Percentiles rank a stretch among this genome's conserved stretches.
phyloP scores from a whole-genome alignment of 2,888 invertebrate species.

The Syrphus vitripennis region DNA sequence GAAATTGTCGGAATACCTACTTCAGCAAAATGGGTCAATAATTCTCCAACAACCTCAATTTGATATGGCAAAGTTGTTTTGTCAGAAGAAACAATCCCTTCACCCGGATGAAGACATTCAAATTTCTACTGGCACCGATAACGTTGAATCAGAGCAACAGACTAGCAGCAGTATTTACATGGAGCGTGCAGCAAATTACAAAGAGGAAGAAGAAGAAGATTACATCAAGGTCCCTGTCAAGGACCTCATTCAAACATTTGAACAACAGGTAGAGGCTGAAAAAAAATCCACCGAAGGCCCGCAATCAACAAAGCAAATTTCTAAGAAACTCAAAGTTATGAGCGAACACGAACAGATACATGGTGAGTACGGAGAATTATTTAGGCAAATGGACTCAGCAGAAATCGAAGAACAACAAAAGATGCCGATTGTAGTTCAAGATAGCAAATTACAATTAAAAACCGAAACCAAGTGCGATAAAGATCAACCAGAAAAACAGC shows the following conservation, averaged over 20 bases:
- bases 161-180: background rate
- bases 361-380: background rate
- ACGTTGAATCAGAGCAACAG: background rate
- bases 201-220: constrained; percentile 67
- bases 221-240: constrained; percentile 81
- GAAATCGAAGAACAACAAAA: background rate
- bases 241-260: constrained; percentile 84
- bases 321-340: constrained; percentile 14
- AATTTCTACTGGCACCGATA: background rate
- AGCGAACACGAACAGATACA: background rate
- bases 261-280: constrained; percentile 82
- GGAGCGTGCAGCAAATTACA: background rate
- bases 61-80: background rate
- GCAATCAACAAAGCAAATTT: constrained; percentile 14
- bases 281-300: constrained; percentile 54
- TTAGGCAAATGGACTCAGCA: background rate
- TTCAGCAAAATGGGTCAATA: constrained; percentile 29
- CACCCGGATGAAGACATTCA: background rate
- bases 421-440: background rate
- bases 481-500: background rate
- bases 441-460: constrained; percentile 18
- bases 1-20: constrained; percentile 23
- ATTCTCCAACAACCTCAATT: background rate
- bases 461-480: background rate
- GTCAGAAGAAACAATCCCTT: background rate